Base-by-base conservation (phyloP, 2,888 invertebrate species). In the Drosophila meridiana region DNA sequence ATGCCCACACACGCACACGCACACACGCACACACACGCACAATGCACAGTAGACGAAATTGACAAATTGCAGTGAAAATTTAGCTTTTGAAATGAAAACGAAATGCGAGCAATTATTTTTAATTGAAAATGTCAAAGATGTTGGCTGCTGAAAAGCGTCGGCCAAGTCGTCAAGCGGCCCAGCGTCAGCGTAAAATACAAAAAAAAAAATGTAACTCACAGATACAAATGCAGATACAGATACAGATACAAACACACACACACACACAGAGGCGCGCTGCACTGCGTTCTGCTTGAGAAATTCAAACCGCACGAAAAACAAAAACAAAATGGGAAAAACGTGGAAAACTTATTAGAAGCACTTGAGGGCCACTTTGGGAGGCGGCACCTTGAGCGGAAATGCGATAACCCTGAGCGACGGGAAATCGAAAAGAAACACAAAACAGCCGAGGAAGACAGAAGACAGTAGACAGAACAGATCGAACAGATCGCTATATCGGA, bases 81-180 rank as follows among this genome's bases (percentile, higher is more conserved):
- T 78, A 64, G 63, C 67, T 79, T 76, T 80, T 70, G 76, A 85
- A 82, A 78, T 80, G 80, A 73, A 84, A 90, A 80, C 77, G 81
- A 80, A 90, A 87, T 76, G 90, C 83, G 85, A 90, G 87, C 85
- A 88, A 88, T 88, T 88, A 87, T 87, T 90, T 88, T 90, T 82
- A 90, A 88, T 88, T 88, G 87, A 88, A 90, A 88, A 85, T 89
- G 90, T 89, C 88, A 84, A 89, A 87, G 78, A 83, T 79, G 79
- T 79, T 80, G 85, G 85, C 73, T 69, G 80, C 69, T 64, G 69
- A 82, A 82, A 76, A 80, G 70, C 68, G 75, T 80, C 81, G 80
- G 79, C 78, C 74, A 78, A 76, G 64, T 78, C 76, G 63, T 73
- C 76, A 78, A 65, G 58, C 61, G 58, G 78, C 61, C 75, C 76